Conservation (phyloP, 2,888 invertebrate genomes). For the Alloscopus bannaensis region DNA sequence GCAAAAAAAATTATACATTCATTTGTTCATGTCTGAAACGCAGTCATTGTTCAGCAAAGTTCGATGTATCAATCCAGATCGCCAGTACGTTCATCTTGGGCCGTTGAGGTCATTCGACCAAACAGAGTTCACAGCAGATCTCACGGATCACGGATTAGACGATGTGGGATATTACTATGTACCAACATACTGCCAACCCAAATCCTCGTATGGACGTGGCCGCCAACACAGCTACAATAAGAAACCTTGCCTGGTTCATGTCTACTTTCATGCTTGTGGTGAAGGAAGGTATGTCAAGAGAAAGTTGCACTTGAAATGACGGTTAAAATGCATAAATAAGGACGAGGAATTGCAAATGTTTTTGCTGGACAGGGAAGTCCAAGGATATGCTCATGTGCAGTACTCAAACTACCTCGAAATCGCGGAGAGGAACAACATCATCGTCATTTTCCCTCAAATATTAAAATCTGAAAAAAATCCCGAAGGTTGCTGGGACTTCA, state of each 20-base stretch:
- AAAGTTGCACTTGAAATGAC: not conserved
- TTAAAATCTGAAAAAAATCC: constrained; percentile 48
- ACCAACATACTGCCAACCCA: constrained; percentile 41
- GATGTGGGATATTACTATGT: constrained; percentile 61
- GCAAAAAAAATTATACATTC: not conserved
- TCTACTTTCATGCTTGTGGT: constrained; percentile 67
- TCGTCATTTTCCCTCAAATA: constrained; percentile 68
- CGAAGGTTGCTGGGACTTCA: constrained; percentile 64
- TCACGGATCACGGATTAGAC: constrained; percentile 47
- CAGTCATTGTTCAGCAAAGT: too few species aligned
- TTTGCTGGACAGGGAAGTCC: constrained; percentile 45
- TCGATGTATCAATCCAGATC: too few species aligned
- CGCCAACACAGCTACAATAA: too few species aligned
- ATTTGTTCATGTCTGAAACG: too few species aligned
- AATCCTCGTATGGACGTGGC: constrained; percentile 1
- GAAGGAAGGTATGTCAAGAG: constrained; percentile 50
- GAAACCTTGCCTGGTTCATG: constrained; percentile 61
- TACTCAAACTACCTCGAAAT: constrained; percentile 65
- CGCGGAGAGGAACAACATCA: constrained; percentile 61
- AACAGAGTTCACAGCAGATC: constrained; percentile 52
- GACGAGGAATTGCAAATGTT: not conserved
- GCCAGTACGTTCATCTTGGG: constrained; percentile 15
- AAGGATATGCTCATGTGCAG: constrained; percentile 56
- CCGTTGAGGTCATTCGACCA: constrained; percentile 64
- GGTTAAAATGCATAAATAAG: not conserved